phyloP scores from a whole-genome alignment of 2,888 invertebrate genomes.

The Alviniconcha strummeri region DNA sequence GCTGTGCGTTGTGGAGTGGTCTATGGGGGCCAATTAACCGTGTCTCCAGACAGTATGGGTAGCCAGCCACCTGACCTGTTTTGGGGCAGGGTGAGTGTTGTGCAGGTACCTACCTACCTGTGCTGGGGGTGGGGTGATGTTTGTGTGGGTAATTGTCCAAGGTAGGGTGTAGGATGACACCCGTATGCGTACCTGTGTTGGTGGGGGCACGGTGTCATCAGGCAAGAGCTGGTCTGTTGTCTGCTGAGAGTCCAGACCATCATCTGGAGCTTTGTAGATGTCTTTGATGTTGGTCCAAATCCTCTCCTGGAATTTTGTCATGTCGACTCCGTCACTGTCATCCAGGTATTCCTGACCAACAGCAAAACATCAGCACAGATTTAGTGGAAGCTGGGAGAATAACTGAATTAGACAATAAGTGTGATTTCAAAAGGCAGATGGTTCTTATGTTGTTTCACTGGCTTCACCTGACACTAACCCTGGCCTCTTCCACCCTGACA shows the following conservation, averaged over 20 bases:
- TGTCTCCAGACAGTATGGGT: too few species aligned
- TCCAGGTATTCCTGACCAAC: constrained; percentile 69
- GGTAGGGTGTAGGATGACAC: too few species aligned
- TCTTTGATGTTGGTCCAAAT: constrained; percentile 72
- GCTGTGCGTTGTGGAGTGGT: too few species aligned
- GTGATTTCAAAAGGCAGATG: too few species aligned
- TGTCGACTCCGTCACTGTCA: constrained; percentile 60
- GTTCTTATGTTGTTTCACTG: too few species aligned
- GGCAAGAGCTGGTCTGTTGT: background rate
- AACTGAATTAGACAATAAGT: too few species aligned
- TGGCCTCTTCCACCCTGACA: constrained; percentile 91
- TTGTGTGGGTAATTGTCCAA: too few species aligned
- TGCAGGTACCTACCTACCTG: too few species aligned
- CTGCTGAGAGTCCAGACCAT: constrained; percentile 42
- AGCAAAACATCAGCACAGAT: background rate
- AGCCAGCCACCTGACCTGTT: too few species aligned
- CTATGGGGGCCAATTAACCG: too few species aligned
- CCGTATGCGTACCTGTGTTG: constrained; percentile 28
- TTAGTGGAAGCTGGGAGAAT: background rate
- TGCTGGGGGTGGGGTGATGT: too few species aligned
- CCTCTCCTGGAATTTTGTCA: constrained; percentile 61
- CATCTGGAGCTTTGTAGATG: constrained; percentile 60
- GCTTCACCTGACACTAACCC: constrained; percentile 63
- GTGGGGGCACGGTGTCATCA: constrained; percentile 18
- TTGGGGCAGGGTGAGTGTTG: too few species aligned